Conservation (phyloP, 2,888 invertebrate genomes). For the Mimachlamys varia region DNA sequence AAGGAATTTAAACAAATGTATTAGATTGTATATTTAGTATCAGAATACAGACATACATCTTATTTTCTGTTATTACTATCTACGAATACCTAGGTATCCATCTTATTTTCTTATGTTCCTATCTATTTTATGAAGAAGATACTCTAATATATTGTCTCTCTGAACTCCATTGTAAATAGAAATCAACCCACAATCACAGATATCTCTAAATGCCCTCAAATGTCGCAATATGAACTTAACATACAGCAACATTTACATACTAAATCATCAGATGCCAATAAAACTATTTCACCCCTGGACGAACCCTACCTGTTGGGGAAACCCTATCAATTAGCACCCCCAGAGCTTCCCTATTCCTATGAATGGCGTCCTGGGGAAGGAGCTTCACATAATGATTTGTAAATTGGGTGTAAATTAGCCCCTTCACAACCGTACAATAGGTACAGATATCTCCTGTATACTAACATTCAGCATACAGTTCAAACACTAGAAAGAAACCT, state of each 20-base stretch:
- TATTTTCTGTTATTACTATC: too few species aligned
- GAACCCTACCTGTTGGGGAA: neutral
- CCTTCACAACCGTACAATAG: neutral
- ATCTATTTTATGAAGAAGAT: too few species aligned
- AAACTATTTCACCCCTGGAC: neutral
- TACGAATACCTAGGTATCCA: too few species aligned
- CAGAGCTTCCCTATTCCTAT: neutral
- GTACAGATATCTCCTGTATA: neutral
- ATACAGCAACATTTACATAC: neutral
- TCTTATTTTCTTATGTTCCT: too few species aligned
- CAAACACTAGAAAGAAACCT: too few species aligned
- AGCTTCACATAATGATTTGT: neutral
- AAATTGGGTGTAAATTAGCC: slow-evolving; percentile 16
- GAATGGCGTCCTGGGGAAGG: neutral
- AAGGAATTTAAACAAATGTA: too few species aligned
- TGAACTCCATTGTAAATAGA: too few species aligned
- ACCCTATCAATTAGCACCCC: neutral
- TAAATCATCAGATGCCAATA: neutral
- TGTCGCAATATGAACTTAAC: neutral
- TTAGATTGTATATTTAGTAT: too few species aligned
- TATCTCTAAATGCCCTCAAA: neutral
- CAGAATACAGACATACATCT: too few species aligned
- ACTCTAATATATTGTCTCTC: too few species aligned
- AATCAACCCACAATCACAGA: neutral
- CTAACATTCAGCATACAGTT: neutral